phyloP scores from a whole-genome alignment of 2,113 vertebrate species.

The Marcusenius ussheri region DNA sequence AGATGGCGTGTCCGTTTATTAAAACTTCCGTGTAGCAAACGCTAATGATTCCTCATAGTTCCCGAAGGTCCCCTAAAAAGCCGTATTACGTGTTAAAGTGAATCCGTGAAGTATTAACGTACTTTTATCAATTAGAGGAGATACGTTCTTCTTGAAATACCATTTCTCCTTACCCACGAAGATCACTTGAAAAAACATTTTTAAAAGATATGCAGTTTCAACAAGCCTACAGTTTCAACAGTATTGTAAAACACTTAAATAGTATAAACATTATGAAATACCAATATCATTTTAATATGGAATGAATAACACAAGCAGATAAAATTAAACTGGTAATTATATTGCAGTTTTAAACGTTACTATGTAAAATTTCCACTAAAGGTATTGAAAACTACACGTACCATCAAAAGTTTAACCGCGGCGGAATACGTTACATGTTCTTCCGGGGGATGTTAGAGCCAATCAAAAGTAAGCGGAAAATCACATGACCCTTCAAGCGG shows the following conservation, averaged over 20 bases:
- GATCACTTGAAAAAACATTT: background rate
- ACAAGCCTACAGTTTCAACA: background rate
- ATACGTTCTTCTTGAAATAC: background rate
- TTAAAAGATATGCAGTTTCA: background rate
- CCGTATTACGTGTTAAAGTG: background rate
- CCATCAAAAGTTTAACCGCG: background rate
- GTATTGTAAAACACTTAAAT: background rate
- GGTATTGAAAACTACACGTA: background rate
- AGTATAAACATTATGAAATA: background rate
- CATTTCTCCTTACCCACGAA: background rate
- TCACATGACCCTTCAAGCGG: constrained; percentile 43
- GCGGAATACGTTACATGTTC: background rate
- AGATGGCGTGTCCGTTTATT: background rate
- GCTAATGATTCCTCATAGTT: background rate
- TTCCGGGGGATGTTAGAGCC: constrained; percentile 31
- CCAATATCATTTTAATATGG: background rate
- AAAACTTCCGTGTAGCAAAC: background rate
- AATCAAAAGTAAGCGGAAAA: constrained; percentile 32
- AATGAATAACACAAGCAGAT: background rate
- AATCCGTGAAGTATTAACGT: background rate
- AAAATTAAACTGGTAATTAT: background rate
- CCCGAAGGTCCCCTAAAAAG: background rate
- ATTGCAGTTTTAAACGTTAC: background rate
- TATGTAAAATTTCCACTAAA: background rate
- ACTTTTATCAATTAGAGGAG: background rate